Conservation (phyloP, 1,140 invertebrate genomes). For the Cyrtorhinus lividipennis region DNA sequence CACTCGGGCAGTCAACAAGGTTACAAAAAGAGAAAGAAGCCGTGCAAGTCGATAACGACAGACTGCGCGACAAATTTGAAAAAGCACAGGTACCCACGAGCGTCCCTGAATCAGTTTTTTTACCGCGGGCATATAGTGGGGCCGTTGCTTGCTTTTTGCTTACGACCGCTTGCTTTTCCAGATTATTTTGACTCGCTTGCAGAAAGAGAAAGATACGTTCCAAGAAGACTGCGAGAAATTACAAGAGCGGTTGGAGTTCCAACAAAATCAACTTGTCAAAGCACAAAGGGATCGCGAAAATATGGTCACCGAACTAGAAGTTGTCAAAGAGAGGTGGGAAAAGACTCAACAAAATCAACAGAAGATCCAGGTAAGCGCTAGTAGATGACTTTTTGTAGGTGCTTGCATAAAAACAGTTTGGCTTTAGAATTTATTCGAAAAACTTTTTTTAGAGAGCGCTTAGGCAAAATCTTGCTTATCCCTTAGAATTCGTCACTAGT, state of each 20-base stretch:
- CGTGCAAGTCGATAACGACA: constrained; percentile 65
- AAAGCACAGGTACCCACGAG: constrained; percentile 57
- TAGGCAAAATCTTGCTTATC: background rate
- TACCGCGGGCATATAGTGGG: background rate
- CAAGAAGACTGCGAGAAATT: constrained; percentile 65
- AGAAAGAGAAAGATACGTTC: constrained; percentile 72
- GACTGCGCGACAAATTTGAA: constrained; percentile 74
- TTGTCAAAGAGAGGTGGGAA: constrained; percentile 74
- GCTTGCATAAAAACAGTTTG: background rate
- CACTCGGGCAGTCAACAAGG: constrained; percentile 64
- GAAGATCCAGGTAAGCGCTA: constrained; percentile 49
- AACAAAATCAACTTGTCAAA: constrained; percentile 62
- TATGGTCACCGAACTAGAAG: constrained; percentile 65
- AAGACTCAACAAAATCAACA: constrained; percentile 68
- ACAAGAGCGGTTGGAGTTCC: constrained; percentile 62
- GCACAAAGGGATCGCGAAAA: constrained; percentile 72
- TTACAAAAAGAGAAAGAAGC: constrained; percentile 80
- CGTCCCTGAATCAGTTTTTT: background rate
- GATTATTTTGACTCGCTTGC: constrained; percentile 55
- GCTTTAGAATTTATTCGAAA: background rate
- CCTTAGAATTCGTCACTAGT: background rate
- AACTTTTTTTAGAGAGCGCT: background rate
- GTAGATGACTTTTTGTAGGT: background rate
- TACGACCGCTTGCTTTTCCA: constrained; percentile 26
- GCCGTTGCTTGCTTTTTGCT: background rate